A percentile compares a stretch with the other conserved stretches of the same genome.
Evolutionary conservation across 1,140 invertebrate species (phyloP).

Genomic region (Leptonema lineaticorne): DNA sequence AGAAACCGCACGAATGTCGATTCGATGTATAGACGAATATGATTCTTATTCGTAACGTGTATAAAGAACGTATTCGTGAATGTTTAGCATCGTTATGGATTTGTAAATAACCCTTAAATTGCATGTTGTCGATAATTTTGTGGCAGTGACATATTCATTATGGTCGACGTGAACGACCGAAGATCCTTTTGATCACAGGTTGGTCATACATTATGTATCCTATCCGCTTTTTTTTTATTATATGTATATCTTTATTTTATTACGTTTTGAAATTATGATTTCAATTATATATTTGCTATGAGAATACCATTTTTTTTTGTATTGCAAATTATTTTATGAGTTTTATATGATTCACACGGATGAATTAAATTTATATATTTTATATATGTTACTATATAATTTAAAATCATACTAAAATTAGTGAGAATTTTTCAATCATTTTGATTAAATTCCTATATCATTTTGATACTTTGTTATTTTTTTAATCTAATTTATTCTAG

Average conservation of each 20-base stretch:
- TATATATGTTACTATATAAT: too few species aligned
- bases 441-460: too few species aligned
- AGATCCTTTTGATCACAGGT: constrained; percentile 7
- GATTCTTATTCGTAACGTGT: background rate
- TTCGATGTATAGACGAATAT: background rate
- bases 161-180: background rate
- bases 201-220: background rate
- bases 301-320: constrained; percentile 1
- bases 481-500: too few species aligned
- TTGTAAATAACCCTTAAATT: constrained; percentile 13
- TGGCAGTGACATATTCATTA: constrained; percentile 18
- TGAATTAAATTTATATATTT: too few species aligned
- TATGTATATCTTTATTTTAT: background rate
- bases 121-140: background rate
- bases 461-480: too few species aligned
- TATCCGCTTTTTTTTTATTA: background rate
- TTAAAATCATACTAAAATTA: too few species aligned
- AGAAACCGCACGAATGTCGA: constrained; percentile 6
- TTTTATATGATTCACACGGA: background rate
- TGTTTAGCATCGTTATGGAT: background rate
- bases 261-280: background rate
- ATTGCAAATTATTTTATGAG: background rate
- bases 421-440: too few species aligned
- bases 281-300: background rate
- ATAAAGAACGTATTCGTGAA: constrained; percentile 1